Evolutionary conservation across 1,140 invertebrate genomes (phyloP).

Genomic region (Dreissena rostriformis): DNA sequence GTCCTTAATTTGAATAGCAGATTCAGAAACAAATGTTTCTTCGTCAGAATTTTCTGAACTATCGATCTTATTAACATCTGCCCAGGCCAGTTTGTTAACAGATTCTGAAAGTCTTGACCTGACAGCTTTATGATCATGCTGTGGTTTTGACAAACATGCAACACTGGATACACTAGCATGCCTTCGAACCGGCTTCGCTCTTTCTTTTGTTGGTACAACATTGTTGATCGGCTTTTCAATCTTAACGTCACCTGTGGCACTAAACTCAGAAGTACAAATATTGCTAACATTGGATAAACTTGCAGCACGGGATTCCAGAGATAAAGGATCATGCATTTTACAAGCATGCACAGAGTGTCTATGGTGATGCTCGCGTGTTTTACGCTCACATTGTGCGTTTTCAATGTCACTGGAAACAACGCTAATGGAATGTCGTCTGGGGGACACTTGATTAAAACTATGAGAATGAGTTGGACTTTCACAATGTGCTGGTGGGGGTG

Average conservation of each 20-base stretch:
- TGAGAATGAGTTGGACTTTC: background rate
- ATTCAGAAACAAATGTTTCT: too few species aligned
- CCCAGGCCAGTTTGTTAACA: constrained; percentile 15
- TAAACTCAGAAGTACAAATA: too few species aligned
- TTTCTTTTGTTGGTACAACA: background rate
- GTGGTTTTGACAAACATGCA: constrained; percentile 20
- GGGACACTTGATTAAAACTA: constrained; percentile 12
- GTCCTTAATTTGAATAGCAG: too few species aligned
- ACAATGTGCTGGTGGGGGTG: background rate
- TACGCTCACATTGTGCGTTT: background rate
- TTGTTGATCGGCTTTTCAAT: too few species aligned
- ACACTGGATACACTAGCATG: constrained; percentile 27
- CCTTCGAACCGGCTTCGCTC: constrained; percentile 10
- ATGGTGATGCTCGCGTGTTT: background rate
- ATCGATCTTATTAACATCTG: background rate
- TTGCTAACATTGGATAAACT: too few species aligned
- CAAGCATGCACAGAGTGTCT: too few species aligned
- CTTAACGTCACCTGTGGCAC: too few species aligned
- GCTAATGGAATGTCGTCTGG: constrained; percentile 49
- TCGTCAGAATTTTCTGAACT: background rate
- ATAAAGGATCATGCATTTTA: constrained; percentile 24
- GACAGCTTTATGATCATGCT: constrained; percentile 20
- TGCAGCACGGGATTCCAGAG: background rate
- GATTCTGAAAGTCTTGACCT: background rate
- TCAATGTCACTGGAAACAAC: background rate